These are phyloP conservation scores for Urocynchramus pylzowi DNA, from an alignment of 2,113 vertebrate species.

Conservation along the genomic window DNA sequence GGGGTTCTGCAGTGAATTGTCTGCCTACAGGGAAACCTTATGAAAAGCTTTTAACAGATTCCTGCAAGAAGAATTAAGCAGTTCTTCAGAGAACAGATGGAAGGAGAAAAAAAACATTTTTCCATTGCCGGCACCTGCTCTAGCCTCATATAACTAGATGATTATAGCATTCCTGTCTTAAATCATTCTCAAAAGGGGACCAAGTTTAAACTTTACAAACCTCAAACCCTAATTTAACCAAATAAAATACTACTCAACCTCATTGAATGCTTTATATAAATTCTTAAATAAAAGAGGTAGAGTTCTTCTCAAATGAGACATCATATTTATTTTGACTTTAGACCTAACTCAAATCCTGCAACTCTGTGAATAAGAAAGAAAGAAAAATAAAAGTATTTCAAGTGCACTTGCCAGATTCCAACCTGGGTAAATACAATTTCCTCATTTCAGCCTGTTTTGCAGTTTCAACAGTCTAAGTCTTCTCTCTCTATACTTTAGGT, in stretches of 20 bases:
- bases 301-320: not conserved
- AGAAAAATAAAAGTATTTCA: not conserved
- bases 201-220: conserved; percentile 50
- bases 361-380: not conserved
- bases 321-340: conserved; percentile 24
- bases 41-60: conserved; percentile 25
- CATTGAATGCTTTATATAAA: not conserved
- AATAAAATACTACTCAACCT: conserved; percentile 35
- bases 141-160: conserved; percentile 35
- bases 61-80: conserved; percentile 8
- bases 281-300: conserved; percentile 3
- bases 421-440: not conserved
- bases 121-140: conserved; percentile 41
- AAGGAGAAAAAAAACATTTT: conserved; percentile 19
- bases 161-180: conserved; percentile 51
- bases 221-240: conserved; percentile 51
- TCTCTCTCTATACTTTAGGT: not conserved
- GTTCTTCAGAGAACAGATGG: conserved; percentile 33
- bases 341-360: conserved; percentile 2
- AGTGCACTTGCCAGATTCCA: not conserved
- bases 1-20: not conserved
- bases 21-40: conserved; percentile 7
- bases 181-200: conserved; percentile 37
- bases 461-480: not conserved
- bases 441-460: not conserved